Conservation (phyloP, 2,888 invertebrate genomes). For the Ochropacha duplaris region DNA sequence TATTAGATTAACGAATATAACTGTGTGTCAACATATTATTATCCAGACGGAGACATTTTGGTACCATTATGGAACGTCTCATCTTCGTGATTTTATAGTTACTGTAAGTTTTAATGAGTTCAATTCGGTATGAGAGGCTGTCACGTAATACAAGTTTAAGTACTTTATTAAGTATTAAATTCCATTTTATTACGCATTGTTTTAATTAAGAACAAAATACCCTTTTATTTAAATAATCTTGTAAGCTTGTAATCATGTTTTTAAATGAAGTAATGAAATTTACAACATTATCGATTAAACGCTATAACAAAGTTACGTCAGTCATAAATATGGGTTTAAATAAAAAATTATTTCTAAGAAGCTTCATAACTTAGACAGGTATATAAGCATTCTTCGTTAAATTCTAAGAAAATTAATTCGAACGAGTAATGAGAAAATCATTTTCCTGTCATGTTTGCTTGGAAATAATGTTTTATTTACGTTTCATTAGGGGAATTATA, state of each 20-base stretch:
- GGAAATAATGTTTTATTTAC: neutral
- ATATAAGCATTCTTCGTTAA: slow-evolving; percentile 12
- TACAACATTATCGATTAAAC: slow-evolving; percentile 21
- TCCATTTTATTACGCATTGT: neutral
- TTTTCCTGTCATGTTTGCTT: slow-evolving; percentile 4
- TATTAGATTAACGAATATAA: neutral
- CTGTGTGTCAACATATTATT: neutral
- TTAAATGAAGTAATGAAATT: neutral
- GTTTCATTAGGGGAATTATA: neutral
- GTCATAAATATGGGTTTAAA: slow-evolving; percentile 38
- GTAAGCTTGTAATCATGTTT: neutral
- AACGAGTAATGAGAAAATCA: slow-evolving; percentile 12
- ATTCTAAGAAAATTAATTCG: slow-evolving; percentile 36
- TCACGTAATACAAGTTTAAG: slow-evolving; percentile 2
- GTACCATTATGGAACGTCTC: slow-evolving; percentile 50
- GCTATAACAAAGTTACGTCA: slow-evolving; percentile 44
- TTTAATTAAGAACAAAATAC: neutral
- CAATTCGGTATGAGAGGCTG: slow-evolving; percentile 47
- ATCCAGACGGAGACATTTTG: slow-evolving; percentile 24
- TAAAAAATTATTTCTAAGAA: slow-evolving; percentile 41
- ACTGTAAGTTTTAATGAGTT: slow-evolving; percentile 62
- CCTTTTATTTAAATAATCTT: neutral
- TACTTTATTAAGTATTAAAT: neutral
- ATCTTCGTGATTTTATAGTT: slow-evolving; percentile 53
- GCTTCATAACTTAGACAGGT: slow-evolving; percentile 21